Evolutionary conservation across 2,797 vertebrate species (phyloP).

Genomic region (Enteromius paludinosus): DNA sequence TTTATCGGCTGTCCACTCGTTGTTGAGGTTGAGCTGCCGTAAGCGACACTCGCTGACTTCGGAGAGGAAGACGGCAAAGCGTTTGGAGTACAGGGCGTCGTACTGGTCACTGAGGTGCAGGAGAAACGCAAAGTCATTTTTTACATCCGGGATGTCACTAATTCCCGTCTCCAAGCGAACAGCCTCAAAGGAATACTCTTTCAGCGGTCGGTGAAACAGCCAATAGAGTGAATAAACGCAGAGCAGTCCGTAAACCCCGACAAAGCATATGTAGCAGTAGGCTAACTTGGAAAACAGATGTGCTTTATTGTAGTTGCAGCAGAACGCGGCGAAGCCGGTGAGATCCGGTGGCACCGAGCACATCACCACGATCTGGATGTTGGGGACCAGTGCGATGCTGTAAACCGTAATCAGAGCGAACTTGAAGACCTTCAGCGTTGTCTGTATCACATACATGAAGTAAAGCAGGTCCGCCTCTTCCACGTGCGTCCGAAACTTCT

Average conservation of each 20-base stretch:
- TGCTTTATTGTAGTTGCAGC: conserved; percentile 91
- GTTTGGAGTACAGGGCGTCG: conserved; percentile 88
- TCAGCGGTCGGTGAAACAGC: conserved; percentile 89
- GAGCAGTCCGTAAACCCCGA: conserved; percentile 84
- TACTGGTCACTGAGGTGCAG: conserved; percentile 91
- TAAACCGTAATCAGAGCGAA: conserved; percentile 86
- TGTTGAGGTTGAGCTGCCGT: conserved; percentile 88
- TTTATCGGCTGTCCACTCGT: conserved; percentile 86
- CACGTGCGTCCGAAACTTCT: conserved; percentile 89
- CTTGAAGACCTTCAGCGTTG: conserved; percentile 85
- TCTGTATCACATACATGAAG: conserved; percentile 89
- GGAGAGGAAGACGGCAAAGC: conserved; percentile 90
- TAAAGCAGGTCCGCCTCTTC: conserved; percentile 88
- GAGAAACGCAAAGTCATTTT: conserved; percentile 92
- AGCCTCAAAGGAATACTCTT: conserved; percentile 86
- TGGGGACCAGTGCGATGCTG: conserved; percentile 78
- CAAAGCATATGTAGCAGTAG: conserved; percentile 87
- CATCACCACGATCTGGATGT: conserved; percentile 85
- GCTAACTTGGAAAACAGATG: conserved; percentile 90
- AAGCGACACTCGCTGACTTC: conserved; percentile 90
- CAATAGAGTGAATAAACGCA: conserved; percentile 90
- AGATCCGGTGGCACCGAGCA: conserved; percentile 85
- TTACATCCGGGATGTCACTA: conserved; percentile 89
- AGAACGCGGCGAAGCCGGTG: conserved; percentile 87
- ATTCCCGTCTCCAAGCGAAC: conserved; percentile 89